A percentile compares a stretch with the other conserved stretches of the same genome.
phyloP scores from a whole-genome alignment of 2,797 vertebrate species.

The Tapirus indicus region DNA sequence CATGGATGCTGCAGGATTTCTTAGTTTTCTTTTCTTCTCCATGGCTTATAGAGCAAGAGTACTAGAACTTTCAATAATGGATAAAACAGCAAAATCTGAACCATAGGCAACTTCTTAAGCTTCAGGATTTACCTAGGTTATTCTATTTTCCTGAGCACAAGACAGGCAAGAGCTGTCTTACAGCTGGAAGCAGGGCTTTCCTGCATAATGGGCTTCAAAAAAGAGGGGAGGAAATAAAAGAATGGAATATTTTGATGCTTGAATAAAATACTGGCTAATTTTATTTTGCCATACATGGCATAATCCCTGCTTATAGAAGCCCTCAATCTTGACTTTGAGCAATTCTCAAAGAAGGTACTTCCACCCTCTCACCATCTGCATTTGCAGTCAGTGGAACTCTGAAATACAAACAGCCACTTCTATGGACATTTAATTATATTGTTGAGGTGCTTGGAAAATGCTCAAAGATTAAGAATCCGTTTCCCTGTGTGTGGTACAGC shows the following conservation, averaged over 20 bases:
- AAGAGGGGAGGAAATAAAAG: not conserved
- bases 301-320: not conserved
- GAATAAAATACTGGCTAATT: not conserved
- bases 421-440: not conserved
- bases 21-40: slow-evolving; percentile 11
- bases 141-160: not conserved
- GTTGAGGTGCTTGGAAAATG: not conserved
- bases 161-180: not conserved
- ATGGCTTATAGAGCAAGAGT: not conserved
- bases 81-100: not conserved
- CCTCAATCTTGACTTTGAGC: not conserved
- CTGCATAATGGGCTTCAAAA: not conserved
- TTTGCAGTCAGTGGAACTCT: not conserved
- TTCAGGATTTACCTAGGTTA: not conserved
- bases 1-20: not conserved
- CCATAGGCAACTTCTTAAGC: not conserved
- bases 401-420: not conserved
- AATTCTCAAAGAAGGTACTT: not conserved
- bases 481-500: not conserved
- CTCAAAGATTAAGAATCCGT: not conserved
- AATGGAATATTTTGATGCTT: not conserved
- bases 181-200: not conserved
- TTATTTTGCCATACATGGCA: not conserved
- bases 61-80: not conserved
- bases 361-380: not conserved